phyloP scores from a whole-genome alignment of 1,140 invertebrate species.

The Meloidogyne hapla region DNA sequence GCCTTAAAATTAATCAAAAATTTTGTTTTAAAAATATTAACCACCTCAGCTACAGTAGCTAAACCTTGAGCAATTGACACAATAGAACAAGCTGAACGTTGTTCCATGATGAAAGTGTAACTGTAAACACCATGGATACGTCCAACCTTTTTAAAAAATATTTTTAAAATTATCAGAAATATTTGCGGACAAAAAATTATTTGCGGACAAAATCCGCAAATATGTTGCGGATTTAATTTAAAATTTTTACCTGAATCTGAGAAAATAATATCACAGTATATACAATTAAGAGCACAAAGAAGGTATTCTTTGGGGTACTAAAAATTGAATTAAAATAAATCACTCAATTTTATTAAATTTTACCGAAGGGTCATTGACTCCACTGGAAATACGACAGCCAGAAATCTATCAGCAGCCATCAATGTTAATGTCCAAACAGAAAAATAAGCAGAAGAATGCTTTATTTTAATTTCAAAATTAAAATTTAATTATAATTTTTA shows the following conservation, averaged over 20 bases:
- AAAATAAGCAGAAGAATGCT: slow-evolving; percentile 80
- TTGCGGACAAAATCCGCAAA: too few relatives aligned
- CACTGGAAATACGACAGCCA: slow-evolving; percentile 69
- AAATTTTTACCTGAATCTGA: slow-evolving; percentile 47
- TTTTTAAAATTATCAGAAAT: neutral
- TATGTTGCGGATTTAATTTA: too few relatives aligned
- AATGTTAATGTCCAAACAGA: slow-evolving; percentile 89
- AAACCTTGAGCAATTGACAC: slow-evolving; percentile 54
- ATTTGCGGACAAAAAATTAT: too few relatives aligned
- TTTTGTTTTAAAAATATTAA: neutral
- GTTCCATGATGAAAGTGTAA: slow-evolving; percentile 66
- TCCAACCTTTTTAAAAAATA: slow-evolving; percentile 34
- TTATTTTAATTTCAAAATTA: slow-evolving; percentile 24
- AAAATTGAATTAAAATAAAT: slow-evolving; percentile 66
- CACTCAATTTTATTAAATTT: neutral
- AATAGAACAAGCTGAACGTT: slow-evolving; percentile 56
- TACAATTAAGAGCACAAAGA: slow-evolving; percentile 41
- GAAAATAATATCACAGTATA: slow-evolving; percentile 53
- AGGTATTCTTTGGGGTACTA: slow-evolving; percentile 81
- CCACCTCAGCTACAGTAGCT: slow-evolving; percentile 51
- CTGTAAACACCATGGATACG: slow-evolving; percentile 73
- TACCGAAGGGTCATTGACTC: slow-evolving; percentile 28
- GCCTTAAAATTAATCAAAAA: slow-evolving; percentile 41
- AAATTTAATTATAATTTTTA: neutral
- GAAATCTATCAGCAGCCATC: slow-evolving; percentile 89